phyloP scores from a whole-genome alignment of 2,797 vertebrate species.

The Cossypha niveicapilla region DNA sequence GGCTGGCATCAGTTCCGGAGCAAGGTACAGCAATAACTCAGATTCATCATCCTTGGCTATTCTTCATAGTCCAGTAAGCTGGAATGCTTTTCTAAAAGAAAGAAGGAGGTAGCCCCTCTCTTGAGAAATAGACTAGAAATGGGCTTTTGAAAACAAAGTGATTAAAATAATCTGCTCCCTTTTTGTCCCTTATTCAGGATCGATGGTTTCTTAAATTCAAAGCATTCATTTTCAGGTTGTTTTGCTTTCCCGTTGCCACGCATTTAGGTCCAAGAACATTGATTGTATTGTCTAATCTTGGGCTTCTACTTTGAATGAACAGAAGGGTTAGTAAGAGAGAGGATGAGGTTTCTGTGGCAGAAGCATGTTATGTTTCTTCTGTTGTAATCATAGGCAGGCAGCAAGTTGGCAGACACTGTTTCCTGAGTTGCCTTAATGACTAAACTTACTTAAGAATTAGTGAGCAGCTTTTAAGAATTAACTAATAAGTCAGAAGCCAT shows the following conservation, averaged over 20 bases:
- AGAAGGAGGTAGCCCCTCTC: neutral
- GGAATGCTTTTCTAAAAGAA: neutral
- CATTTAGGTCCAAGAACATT: neutral
- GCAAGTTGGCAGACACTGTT: neutral
- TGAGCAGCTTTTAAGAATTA: neutral
- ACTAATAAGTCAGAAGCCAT: neutral
- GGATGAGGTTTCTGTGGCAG: neutral
- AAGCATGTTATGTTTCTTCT: neutral
- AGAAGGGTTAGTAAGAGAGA: neutral
- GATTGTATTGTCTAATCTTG: neutral
- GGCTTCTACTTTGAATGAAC: neutral
- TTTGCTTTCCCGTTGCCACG: neutral
- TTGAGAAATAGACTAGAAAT: neutral
- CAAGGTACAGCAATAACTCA: constrained; percentile 79
- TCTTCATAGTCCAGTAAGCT: neutral
- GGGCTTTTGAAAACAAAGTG: neutral
- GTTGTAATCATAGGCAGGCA: neutral
- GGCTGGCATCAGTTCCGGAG: constrained; percentile 78
- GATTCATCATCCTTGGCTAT: neutral
- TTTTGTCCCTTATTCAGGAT: neutral
- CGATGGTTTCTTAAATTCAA: neutral
- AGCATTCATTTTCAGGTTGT: neutral
- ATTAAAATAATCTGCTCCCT: neutral
- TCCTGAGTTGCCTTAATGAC: neutral
- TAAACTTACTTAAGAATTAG: neutral